phyloP scores from a whole-genome alignment of 2,888 invertebrate species.

The Matsumyia berberina region DNA sequence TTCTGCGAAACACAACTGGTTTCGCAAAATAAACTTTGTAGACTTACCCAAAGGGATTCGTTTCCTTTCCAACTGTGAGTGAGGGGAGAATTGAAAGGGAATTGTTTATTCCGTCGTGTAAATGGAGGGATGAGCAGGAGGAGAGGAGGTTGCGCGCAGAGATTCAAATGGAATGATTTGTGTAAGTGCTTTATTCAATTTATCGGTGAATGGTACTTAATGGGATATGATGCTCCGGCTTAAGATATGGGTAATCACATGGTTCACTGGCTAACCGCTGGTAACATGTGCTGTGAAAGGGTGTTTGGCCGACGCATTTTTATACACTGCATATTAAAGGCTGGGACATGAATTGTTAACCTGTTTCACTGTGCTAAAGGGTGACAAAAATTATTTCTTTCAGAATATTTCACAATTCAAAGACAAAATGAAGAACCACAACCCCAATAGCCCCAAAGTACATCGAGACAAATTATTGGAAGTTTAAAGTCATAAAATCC shows the following conservation, averaged over 20 bases:
- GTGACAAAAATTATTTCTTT: too few relatives aligned
- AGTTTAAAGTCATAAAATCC: too few relatives aligned
- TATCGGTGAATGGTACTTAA: conserved; percentile 67
- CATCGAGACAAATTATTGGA: too few relatives aligned
- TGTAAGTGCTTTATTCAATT: conserved; percentile 74
- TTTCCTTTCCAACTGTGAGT: not conserved
- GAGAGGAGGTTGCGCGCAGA: conserved; percentile 55
- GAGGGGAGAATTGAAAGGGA: conserved; percentile 42
- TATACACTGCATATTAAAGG: too few relatives aligned
- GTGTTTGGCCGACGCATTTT: too few relatives aligned
- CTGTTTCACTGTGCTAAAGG: too few relatives aligned
- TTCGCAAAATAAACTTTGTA: conserved; percentile 40
- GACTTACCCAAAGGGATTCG: conserved; percentile 34
- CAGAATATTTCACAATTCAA: too few relatives aligned
- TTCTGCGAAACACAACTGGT: conserved; percentile 40
- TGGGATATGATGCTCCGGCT: conserved; percentile 43
- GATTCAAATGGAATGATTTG: conserved; percentile 70
- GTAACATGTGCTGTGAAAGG: not conserved
- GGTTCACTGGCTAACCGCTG: conserved; percentile 35
- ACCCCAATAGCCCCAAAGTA: too few relatives aligned
- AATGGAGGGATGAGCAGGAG: conserved; percentile 19
- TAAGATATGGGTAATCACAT: conserved; percentile 57
- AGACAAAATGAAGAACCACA: too few relatives aligned
- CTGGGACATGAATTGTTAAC: too few relatives aligned
- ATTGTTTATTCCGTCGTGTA: conserved; percentile 43